Base-by-base conservation (phyloP, 2,888 invertebrate species). In the Acholoe squamosa region DNA sequence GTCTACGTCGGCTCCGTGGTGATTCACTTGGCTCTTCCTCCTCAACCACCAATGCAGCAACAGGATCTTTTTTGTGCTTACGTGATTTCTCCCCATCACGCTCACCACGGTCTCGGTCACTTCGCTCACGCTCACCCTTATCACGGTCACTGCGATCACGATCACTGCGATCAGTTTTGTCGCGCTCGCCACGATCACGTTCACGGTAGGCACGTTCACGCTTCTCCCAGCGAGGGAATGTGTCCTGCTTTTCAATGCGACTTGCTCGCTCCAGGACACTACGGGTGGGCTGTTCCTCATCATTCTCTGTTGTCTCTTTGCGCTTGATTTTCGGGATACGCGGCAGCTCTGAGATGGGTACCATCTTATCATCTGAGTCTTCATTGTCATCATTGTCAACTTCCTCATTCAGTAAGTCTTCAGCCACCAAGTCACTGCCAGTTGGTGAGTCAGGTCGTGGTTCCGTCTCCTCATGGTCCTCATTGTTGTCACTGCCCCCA, bases 321-420 rank as follows among this genome's bases (percentile, higher is more conserved):
- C 92, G 22, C 91, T 90, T 84, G 94, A 93, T 0, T 97, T 94
- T 94, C 16, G 94, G 94, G 88, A 94, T 94, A 31, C 94, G 92
- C 10, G 94, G 94, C 31, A 94, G 91, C 77, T 94, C 94, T 0
- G 94, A 94, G 25, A 94, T 93, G 67, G 93, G 93, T 0, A 90
- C 89, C 76, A 90, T 54, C 34, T 54, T 61, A 33, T 90, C 86
- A 88, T 84, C 90, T 14, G 61, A 76, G 28, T 80, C 80, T 14
- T n/a, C 43, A 84, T 56, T 61, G 0, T 61, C 92, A 56, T 34
- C 76, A 19, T 89, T 61, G 28, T 90, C 90, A 7, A 25, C 90
- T 10, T 43, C 43, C 28, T 54, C 89, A 25, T 89, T 28, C 19
- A 31, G 31, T 22, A 89, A 67, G 76, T 67, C 89, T 33, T 61